Conservation (phyloP, 2,888 invertebrate genomes). For the Orchestes rusci region DNA sequence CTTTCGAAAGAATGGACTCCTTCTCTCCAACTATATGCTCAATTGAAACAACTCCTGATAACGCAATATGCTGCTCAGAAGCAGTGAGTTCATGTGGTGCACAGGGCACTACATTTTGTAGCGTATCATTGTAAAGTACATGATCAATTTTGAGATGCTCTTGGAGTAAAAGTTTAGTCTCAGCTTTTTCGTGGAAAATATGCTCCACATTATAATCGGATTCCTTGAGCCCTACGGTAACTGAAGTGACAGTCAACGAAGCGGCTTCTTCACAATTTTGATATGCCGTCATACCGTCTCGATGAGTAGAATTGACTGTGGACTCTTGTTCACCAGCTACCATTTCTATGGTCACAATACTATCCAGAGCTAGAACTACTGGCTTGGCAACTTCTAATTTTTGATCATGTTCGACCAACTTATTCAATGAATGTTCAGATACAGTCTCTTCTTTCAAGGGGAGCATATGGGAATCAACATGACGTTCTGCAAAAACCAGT, state of each 20-base stretch:
- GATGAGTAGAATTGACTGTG: conserved; percentile 35
- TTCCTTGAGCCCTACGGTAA: conserved; percentile 53
- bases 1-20: conserved; percentile 47
- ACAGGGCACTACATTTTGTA: conserved; percentile 43
- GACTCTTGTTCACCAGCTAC: conserved; percentile 54
- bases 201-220: conserved; percentile 42
- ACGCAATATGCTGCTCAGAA: conserved; percentile 46
- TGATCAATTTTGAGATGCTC: conserved; percentile 51
- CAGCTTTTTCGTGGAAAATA: conserved; percentile 26
- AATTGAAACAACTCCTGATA: conserved; percentile 49
- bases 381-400: conserved; percentile 28
- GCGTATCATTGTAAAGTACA: conserved; percentile 50
- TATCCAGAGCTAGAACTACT: conserved; percentile 46
- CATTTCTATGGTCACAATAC: conserved; percentile 52
- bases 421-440: conserved; percentile 41
- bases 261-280: conserved; percentile 47
- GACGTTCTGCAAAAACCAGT: conserved; percentile 47
- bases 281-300: conserved; percentile 42
- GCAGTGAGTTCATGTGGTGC: conserved; percentile 46
- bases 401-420: conserved; percentile 29
- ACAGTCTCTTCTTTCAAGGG: conserved; percentile 54
- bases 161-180: conserved; percentile 40
- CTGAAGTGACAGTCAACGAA: conserved; percentile 50
- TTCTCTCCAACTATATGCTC: conserved; percentile 52
- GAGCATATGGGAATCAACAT: conserved; percentile 49